Conservation (phyloP, 2,797 vertebrate species). For the Spinus olivaceus region DNA sequence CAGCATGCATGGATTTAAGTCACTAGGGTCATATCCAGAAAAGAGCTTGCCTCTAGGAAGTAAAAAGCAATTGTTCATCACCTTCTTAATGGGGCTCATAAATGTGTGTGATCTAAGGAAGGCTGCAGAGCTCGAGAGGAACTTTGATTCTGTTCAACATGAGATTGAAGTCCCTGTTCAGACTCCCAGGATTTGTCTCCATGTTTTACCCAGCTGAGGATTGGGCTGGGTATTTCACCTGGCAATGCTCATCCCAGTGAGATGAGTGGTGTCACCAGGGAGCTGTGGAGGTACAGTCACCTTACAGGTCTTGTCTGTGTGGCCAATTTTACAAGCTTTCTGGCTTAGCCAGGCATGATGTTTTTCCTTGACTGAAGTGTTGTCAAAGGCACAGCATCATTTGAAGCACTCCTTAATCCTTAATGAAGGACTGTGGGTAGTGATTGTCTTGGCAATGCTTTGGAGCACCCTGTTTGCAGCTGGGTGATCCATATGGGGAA, state of each 20-base stretch:
- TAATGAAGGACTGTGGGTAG: background rate
- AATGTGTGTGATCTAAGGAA: background rate
- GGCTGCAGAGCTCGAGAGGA: background rate
- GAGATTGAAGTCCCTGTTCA: background rate
- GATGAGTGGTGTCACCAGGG: background rate
- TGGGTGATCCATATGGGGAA: fast-evolving
- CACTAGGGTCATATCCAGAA: background rate
- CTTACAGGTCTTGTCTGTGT: background rate
- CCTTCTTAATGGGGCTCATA: background rate
- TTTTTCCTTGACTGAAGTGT: background rate
- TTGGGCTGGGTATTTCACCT: background rate
- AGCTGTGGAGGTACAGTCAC: background rate
- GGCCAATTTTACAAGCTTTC: background rate
- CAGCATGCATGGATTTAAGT: background rate
- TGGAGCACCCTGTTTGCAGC: background rate
- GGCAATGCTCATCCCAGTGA: background rate
- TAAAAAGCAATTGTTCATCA: background rate
- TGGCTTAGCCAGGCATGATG: background rate
- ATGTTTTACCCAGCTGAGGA: background rate
- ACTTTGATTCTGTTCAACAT: background rate
- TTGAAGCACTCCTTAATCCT: background rate
- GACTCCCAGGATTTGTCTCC: background rate
- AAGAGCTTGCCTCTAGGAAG: background rate
- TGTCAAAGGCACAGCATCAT: background rate
- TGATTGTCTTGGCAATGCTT: background rate